Base-by-base conservation (phyloP, 2,797 vertebrate genomes). In the Propithecus deckenii region DNA sequence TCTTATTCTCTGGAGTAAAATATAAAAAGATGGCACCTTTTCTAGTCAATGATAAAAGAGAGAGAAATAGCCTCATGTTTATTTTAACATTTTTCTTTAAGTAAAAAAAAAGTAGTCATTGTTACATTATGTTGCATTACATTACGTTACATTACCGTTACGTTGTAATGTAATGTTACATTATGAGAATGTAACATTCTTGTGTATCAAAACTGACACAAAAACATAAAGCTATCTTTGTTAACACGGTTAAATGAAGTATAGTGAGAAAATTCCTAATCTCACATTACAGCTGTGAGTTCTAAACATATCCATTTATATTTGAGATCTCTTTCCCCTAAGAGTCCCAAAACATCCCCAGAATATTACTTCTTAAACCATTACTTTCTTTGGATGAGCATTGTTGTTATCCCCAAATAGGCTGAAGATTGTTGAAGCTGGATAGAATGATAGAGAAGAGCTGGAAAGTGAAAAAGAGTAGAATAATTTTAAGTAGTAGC, bases 1-100 rank as follows among this genome's bases (percentile, higher is more conserved):
- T 52, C 14, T 90, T 88, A 32, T 92, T 86, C 69, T 85, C 46
- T 65, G 80, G 43, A 94, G 38, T 95, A 71, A 91, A 92, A 94
- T 89, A 59, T 59, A 52, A 95, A 95, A 95, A 78, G 28, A 5
- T 63, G 28, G n/a, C 30, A 35, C 28, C 5, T 84, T 50, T 71
- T 94, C 20, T 87, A 50, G 46, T 65, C n/a, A 91, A 0, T 71
- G 38, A 23, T 50, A 65, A 83, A 92, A 71, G 46, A 50, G 14
- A 69, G 35, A 80, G 12, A 80, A 94, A 81, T 91, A n/a, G 0
- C 38, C 38, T 85, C 18, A 23, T 86, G 2, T 80, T 90, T 94
- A 81, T 91, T 63, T 74, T 57, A 94, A 69, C 25, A 35, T 91
- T 83, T 95, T 75, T 23, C 17, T 87, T 94, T 81, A 81, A 83